Conservation (phyloP, 2,888 invertebrate genomes). For the Trichogramma dendrolimi region DNA sequence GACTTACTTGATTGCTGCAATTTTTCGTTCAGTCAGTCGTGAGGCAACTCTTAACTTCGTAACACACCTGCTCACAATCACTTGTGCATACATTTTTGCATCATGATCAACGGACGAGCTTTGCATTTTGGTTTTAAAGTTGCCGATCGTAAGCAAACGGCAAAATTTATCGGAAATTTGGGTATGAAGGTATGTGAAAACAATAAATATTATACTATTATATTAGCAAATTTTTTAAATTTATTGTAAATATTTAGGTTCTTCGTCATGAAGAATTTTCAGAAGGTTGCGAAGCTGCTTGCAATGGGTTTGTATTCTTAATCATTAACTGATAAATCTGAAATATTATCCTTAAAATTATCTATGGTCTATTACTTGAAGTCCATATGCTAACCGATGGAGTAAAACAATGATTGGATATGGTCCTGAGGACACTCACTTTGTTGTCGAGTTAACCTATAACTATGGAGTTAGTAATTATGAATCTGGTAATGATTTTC, state of each 20-base stretch:
- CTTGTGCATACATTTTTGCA: no score
- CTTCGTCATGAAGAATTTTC: slow-evolving; percentile 95
- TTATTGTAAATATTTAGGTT: slow-evolving; percentile 58
- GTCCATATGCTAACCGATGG: slow-evolving; percentile 97
- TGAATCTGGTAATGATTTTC: slow-evolving; percentile 86
- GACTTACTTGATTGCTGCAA: no score
- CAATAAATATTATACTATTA: background rate
- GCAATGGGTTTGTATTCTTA: slow-evolving; percentile 74
- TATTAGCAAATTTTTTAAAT: slow-evolving; percentile 10
- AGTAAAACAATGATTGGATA: slow-evolving; percentile 99
- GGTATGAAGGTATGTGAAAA: slow-evolving; percentile 83
- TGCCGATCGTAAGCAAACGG: slow-evolving; percentile 79
- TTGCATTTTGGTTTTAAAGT: slow-evolving; percentile 97
- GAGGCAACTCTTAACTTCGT: no score
- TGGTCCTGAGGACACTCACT: slow-evolving; percentile 90
- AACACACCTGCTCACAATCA: no score
- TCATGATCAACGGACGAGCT: slow-evolving; percentile 69
- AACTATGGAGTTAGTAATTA: slow-evolving; percentile 91
- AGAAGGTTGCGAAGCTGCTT: slow-evolving; percentile 93
- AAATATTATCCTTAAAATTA: background rate
- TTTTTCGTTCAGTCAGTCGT: no score
- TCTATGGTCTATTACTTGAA: slow-evolving; percentile 43
- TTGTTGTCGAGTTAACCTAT: slow-evolving; percentile 94
- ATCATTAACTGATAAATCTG: background rate
- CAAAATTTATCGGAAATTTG: slow-evolving; percentile 86